These are phyloP conservation scores for Penaeus indicus DNA, from an alignment of 1,140 invertebrate species.

Conservation along the genomic window DNA sequence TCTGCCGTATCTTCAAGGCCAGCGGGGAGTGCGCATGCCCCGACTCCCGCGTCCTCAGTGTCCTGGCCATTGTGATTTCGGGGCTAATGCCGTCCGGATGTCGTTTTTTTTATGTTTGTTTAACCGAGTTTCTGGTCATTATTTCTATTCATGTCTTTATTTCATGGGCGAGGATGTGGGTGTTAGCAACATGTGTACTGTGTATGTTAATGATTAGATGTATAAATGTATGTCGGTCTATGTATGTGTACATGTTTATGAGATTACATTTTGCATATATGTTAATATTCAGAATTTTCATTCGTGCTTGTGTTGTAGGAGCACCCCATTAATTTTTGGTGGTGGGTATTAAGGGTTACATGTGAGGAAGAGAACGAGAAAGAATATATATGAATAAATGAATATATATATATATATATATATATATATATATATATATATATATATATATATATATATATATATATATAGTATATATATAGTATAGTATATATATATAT, in stretches of 20 bases:
- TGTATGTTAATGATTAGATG: background rate
- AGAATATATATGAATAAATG: slow-evolving; percentile 17
- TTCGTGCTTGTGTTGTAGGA: no score
- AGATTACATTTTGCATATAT: background rate
- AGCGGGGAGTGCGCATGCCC: background rate
- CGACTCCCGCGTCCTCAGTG: background rate
- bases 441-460: no score
- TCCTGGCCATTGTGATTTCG: background rate
- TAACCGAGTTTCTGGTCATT: background rate
- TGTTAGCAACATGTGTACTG: background rate
- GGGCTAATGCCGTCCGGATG: no score
- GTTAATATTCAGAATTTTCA: background rate
- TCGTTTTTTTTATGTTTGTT: background rate
- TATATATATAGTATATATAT: no score
- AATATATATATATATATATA: background rate
- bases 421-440: no score
- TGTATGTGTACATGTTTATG: background rate
- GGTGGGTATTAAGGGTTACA: background rate
- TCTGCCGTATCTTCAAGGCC: no score
- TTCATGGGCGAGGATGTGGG: background rate
- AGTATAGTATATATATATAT: no score
- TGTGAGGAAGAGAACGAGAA: slow-evolving; percentile 28
- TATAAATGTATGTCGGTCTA: background rate
- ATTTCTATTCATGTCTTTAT: background rate
- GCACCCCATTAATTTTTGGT: no score